Percentiles rank a stretch among this genome's conserved stretches.
Conservation (phyloP, 2,113 vertebrate species). For the Lampris megalopsis region DNA sequence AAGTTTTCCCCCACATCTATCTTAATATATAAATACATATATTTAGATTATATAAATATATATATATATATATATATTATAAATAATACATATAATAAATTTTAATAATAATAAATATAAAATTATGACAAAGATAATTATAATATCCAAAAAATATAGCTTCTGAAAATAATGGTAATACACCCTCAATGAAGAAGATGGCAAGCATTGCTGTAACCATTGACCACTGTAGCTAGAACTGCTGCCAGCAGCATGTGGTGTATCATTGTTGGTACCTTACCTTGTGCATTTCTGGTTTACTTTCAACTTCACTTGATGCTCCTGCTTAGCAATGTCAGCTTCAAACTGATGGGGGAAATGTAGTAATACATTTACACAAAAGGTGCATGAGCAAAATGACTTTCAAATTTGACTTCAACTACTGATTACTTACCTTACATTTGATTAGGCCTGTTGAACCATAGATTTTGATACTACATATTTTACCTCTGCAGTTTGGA, state of each 20-base stretch:
- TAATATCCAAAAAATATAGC: too few species aligned
- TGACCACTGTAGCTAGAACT: too few species aligned
- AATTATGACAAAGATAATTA: too few species aligned
- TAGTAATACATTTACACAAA: not conserved
- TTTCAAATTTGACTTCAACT: not conserved
- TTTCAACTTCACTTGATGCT: constrained; percentile 73
- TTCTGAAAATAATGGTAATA: too few species aligned
- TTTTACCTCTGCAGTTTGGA: constrained; percentile 89
- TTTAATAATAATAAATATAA: too few species aligned
- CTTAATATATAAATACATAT: too few species aligned
- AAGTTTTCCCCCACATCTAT: too few species aligned
- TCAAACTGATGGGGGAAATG: constrained; percentile 87
- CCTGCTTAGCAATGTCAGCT: constrained; percentile 82
- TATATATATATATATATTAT: too few species aligned
- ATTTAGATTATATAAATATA: too few species aligned
- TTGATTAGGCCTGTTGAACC: constrained; percentile 88
- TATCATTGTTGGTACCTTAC: constrained; percentile 75
- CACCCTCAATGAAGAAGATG: too few species aligned
- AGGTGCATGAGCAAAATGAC: not conserved
- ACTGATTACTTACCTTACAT: constrained; percentile 86
- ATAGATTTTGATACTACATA: constrained; percentile 89
- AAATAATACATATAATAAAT: too few species aligned
- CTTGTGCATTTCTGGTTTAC: constrained; percentile 90
- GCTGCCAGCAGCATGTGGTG: not conserved
- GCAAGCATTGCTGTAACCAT: too few species aligned